These are phyloP conservation scores for Pseudochirops corinnae DNA, from an alignment of 2,797 vertebrate genomes.

Conservation along the genomic window DNA sequence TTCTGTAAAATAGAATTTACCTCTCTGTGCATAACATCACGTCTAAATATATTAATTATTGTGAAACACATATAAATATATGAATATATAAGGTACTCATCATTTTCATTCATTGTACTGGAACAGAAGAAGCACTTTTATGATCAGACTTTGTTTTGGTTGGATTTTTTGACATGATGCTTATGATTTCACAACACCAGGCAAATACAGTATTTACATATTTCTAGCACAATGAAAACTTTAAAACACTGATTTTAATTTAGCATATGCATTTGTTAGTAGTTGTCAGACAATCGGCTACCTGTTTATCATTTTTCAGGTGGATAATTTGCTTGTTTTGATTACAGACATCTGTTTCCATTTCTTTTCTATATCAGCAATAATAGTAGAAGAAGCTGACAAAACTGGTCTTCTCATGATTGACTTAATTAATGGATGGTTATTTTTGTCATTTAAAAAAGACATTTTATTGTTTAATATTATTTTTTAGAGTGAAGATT, in stretches of 20 bases:
- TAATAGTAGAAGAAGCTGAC: background rate
- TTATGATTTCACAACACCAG: conserved; percentile 40
- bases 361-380: conserved; percentile 14
- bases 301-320: conserved; percentile 52
- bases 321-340: background rate
- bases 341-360: conserved; percentile 28
- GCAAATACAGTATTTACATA: conserved; percentile 18
- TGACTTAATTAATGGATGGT: conserved; percentile 47
- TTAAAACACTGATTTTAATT: conserved; percentile 56
- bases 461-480: background rate
- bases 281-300: conserved; percentile 21
- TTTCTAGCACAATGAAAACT: conserved; percentile 14
- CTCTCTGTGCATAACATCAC: background rate
- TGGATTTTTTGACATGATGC: conserved; percentile 28
- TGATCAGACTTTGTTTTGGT: conserved; percentile 9
- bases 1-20: background rate
- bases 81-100: background rate
- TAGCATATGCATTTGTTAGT: conserved; percentile 33
- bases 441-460: conserved; percentile 62
- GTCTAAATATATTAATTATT: background rate
- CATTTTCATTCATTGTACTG: background rate
- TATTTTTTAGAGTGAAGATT: background rate
- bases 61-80: background rate
- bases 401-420: conserved; percentile 28
- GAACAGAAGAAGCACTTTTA: conserved; percentile 16